Conservation (phyloP, 2,113 vertebrate genomes). For the Geococcyx californianus region DNA sequence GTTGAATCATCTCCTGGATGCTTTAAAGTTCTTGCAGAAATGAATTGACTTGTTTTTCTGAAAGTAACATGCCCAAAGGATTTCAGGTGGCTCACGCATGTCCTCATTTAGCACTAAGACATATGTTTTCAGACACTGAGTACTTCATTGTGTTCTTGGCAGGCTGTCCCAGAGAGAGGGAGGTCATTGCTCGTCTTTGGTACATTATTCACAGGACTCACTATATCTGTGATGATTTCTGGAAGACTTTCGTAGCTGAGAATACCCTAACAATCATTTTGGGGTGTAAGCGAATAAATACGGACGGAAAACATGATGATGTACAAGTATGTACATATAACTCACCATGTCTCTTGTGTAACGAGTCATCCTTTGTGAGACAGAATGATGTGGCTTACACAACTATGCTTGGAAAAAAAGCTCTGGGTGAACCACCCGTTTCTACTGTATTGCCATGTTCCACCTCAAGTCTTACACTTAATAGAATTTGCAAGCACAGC, state of each 20-base stretch:
- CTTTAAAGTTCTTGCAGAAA: neutral
- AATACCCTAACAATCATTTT: conserved; percentile 11
- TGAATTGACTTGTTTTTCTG: conserved; percentile 14
- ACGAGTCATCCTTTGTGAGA: neutral
- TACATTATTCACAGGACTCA: neutral
- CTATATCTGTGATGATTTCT: conserved; percentile 25
- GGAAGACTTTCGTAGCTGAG: conserved; percentile 27
- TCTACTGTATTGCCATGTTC: neutral
- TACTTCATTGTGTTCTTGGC: conserved; percentile 37
- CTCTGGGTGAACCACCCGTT: neutral
- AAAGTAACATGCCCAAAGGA: neutral
- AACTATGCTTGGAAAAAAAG: neutral
- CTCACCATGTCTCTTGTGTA: neutral
- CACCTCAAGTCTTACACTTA: neutral
- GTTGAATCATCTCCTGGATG: neutral
- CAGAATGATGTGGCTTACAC: neutral
- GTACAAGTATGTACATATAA: neutral
- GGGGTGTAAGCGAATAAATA: conserved; percentile 9
- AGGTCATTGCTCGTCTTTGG: conserved; percentile 1
- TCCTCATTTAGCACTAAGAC: conserved; percentile 37
- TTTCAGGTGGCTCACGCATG: conserved; percentile 19
- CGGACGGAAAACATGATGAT: conserved; percentile 42
- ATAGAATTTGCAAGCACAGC: neutral
- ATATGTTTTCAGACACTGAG: conserved; percentile 38
- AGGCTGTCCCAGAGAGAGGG: neutral